phyloP scores from a whole-genome alignment of 2,113 vertebrate species.

The Rousettus leschenaultii region DNA sequence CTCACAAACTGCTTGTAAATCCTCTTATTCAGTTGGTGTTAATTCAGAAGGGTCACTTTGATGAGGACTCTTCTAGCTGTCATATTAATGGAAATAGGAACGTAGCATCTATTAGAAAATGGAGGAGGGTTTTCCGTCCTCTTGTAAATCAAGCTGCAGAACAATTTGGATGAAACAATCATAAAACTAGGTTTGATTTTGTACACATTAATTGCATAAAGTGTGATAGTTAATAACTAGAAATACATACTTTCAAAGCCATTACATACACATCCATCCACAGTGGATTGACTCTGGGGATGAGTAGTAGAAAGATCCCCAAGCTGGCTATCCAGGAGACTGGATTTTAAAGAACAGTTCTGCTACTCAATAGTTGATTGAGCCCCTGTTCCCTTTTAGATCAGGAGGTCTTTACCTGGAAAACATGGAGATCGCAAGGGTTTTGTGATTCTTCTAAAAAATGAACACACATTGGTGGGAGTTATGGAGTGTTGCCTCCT shows the following conservation, averaged over 20 bases:
- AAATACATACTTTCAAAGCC: conserved; percentile 4
- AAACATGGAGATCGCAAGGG: neutral
- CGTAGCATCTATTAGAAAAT: neutral
- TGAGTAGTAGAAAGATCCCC: neutral
- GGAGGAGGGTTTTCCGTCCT: neutral
- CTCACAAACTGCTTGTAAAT: neutral
- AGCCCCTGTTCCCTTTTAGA: neutral
- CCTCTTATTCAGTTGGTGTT: neutral
- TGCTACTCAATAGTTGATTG: neutral
- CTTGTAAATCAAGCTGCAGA: neutral
- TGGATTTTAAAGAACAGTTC: neutral
- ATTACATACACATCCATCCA: neutral
- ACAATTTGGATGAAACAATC: neutral
- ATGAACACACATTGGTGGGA: neutral
- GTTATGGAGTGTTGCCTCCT: neutral
- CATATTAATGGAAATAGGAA: neutral
- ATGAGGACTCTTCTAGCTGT: neutral
- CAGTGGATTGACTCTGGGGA: neutral
- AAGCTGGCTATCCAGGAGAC: neutral
- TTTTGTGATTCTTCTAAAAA: conserved; percentile 26
- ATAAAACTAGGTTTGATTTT: conserved; percentile 14
- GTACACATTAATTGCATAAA: conserved; percentile 31
- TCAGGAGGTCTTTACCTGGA: neutral
- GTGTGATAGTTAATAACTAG: conserved; percentile 42
- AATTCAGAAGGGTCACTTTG: conserved; percentile 10